A percentile compares a stretch with the other conserved stretches of the same genome.
These are phyloP conservation scores for Periophthalmus magnuspinnatus DNA, from an alignment of 2,797 vertebrate genomes.

Conservation along the genomic window DNA sequence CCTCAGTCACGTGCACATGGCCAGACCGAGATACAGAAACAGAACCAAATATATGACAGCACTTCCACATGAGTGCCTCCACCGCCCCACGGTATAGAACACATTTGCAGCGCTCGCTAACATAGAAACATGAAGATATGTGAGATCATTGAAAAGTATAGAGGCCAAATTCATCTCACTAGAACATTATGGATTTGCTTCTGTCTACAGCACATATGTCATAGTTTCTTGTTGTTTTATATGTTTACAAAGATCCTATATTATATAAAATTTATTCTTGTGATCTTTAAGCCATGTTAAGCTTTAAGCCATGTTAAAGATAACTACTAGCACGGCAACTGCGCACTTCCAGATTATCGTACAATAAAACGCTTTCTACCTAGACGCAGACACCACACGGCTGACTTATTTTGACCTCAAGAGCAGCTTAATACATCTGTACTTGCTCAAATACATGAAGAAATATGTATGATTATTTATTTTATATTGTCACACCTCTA, in stretches of 20 bases:
- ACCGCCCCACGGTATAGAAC: background rate
- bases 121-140: background rate
- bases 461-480: too few relatives aligned
- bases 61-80: conserved; percentile 15
- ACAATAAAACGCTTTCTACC: too few relatives aligned
- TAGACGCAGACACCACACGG: too few relatives aligned
- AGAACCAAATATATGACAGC: conserved; percentile 9
- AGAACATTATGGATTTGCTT: background rate
- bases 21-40: conserved; percentile 4
- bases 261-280: too few relatives aligned
- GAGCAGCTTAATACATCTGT: too few relatives aligned
- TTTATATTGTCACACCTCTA: too few relatives aligned
- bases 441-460: too few relatives aligned
- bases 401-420: too few relatives aligned
- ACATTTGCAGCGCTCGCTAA: conserved; percentile 7
- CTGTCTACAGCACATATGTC: background rate
- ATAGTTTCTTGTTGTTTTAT: background rate
- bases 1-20: conserved; percentile 1
- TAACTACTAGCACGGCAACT: too few relatives aligned
- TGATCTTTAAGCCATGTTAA: too few relatives aligned
- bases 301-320: too few relatives aligned
- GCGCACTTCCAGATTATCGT: too few relatives aligned
- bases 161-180: background rate
- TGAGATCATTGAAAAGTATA: background rate
- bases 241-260: background rate